Evolutionary conservation across 2,113 vertebrate genomes (phyloP), one percentile per base, ranked within the genome.

Genomic region (Rousettus leschenaultii): DNA sequence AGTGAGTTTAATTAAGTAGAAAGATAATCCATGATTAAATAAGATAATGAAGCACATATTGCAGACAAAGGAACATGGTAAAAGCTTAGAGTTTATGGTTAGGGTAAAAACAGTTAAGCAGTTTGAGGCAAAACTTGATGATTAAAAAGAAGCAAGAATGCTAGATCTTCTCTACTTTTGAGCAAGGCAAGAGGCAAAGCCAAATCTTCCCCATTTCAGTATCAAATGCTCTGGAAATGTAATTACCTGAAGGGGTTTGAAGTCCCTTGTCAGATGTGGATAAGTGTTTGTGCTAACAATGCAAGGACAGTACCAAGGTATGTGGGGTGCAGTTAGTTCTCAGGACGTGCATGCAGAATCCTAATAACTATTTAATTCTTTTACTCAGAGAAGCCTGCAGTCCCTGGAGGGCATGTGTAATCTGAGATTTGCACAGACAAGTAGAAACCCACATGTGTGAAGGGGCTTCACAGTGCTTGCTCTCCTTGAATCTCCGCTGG

Each of bases 1-100:
- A 96, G 88, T n/a, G 63, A 97, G 80, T 95, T 97, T 96, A 97
- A 96, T 96, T 89, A 96, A 93, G 59, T 95, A 15, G 92, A 95
- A 94, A 95, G 65, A 92, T 94, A 92, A 95, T 74, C 73, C 73
- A 43, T 59, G 68, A 90, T 95, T 96, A 95, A 96, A 86, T 95
- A 93, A 95, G 92, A 95, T 63, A 96, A 95, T 43, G 78, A 94
- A 79, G 61, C 66, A 91, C 48, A 38, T 92, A 78, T 40, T 87
- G 73, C 71, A 71, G 95, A 51, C 63, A 93, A 95, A 83, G 40
- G 59, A 86, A 51, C 55, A 38, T 13, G 16, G 59, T 68, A 33
- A 86, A 82, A 85, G n/a, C 45, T 70, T 59, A 85, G 68, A 80
- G 51, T 71, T 89, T 75, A 66, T 35, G 55, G 43, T 63, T 90